phyloP scores from a whole-genome alignment of 2,797 vertebrate species.

The Arctocebus calabarensis region DNA sequence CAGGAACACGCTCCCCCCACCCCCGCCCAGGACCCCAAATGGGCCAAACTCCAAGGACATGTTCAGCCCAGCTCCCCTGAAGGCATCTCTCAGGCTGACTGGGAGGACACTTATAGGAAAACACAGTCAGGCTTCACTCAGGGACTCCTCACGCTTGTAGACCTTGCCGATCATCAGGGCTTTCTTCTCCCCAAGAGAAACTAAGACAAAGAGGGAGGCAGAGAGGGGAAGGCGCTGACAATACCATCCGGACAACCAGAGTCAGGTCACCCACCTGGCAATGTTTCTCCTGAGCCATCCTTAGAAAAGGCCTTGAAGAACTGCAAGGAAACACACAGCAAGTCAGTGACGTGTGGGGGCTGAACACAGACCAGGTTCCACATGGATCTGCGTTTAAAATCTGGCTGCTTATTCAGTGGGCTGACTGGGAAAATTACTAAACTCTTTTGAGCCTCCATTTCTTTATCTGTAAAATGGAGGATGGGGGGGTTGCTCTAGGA shows the following conservation, averaged over 20 bases:
- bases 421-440: neutral
- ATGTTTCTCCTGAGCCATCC: conserved; percentile 82
- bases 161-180: neutral
- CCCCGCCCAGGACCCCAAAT: neutral
- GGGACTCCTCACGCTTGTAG: neutral
- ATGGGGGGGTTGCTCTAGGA: neutral
- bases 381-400: fast-evolving
- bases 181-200: fast-evolving
- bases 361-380: fast-evolving
- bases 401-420: neutral
- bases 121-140: neutral
- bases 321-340: conserved; percentile 85
- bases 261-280: conserved; percentile 89
- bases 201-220: neutral
- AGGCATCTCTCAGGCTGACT: neutral
- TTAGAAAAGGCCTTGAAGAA: conserved; percentile 94
- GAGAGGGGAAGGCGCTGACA: neutral
- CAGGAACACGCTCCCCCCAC: neutral
- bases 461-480: neutral
- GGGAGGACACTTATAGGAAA: neutral
- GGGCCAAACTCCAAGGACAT: neutral
- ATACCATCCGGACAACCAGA: fast-evolving
- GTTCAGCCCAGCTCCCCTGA: neutral
- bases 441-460: neutral
- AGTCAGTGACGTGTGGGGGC: fast-evolving